Evolutionary conservation across 2,888 invertebrate species (phyloP).

Genomic region (Aspidapion aeneum): DNA sequence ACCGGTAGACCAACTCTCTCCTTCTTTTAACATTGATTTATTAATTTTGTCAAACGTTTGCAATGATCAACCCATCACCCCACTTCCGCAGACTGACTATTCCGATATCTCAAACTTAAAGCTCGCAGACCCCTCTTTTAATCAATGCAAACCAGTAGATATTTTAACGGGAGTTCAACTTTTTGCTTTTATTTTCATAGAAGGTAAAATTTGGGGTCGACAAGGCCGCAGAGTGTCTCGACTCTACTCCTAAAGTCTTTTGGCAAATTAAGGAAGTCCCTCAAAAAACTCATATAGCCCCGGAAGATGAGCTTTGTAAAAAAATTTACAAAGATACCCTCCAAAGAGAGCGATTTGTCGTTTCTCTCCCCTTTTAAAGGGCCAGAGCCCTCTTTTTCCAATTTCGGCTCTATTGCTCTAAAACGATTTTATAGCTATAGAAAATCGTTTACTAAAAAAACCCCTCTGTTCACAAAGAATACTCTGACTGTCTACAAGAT

Average conservation of each 20-base stretch:
- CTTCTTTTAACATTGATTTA: not conserved
- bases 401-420: not conserved
- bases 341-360: not conserved
- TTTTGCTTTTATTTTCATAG: not conserved
- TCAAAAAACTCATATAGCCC: not conserved
- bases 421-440: not conserved
- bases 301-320: not conserved
- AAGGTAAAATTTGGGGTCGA: not conserved
- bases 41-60: not conserved
- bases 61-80: not conserved
- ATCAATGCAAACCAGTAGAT: not conserved
- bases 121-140: not conserved
- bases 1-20: not conserved
- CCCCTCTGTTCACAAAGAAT: not conserved
- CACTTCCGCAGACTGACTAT: not conserved
- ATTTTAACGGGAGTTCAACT: not conserved
- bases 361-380: not conserved
- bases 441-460: not conserved
- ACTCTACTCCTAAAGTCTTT: not conserved
- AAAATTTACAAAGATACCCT: not conserved
- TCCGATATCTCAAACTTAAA: not conserved
- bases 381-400: not conserved
- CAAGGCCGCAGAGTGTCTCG: not conserved
- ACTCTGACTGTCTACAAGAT: not conserved
- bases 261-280: not conserved